Conservation (phyloP, 35 echinoderm and acorn worm species). For the Diadema setosum region DNA sequence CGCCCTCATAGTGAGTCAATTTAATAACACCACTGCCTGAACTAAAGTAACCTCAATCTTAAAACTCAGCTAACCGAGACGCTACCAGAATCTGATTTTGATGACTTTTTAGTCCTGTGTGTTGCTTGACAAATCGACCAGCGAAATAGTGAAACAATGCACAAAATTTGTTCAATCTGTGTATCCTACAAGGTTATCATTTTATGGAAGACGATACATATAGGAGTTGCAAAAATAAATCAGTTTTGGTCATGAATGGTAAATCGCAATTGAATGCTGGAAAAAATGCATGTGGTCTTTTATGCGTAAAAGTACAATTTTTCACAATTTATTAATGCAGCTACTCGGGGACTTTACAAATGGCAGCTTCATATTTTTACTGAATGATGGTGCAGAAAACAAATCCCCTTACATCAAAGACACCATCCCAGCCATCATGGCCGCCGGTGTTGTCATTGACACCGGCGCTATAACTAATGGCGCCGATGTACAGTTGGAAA, state of each 20-base stretch:
- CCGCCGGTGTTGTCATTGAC: neutral
- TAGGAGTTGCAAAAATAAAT: too few species aligned
- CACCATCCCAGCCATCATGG: neutral
- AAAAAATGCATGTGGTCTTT: neutral
- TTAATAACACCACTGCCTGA: neutral
- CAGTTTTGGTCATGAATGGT: too few species aligned
- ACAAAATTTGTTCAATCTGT: too few species aligned
- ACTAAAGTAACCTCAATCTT: too few species aligned
- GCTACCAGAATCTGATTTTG: too few species aligned
- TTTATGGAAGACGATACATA: too few species aligned
- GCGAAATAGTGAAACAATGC: too few species aligned
- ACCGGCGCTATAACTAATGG: neutral
- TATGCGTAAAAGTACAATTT: neutral
- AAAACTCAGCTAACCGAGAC: too few species aligned
- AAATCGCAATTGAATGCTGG: too few species aligned
- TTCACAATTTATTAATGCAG: neutral
- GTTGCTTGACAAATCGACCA: too few species aligned
- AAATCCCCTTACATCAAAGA: neutral
- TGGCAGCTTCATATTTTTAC: neutral
- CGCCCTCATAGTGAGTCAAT: neutral
- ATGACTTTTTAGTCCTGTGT: too few species aligned
- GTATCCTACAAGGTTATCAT: too few species aligned
- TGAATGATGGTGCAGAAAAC: conserved; percentile 20
- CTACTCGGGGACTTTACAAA: neutral
- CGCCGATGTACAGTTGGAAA: neutral